Percentiles rank a stretch among this genome's conserved stretches.
Evolutionary conservation across 2,888 invertebrate genomes (phyloP).

Genomic region (Cheilosia vulpina): DNA sequence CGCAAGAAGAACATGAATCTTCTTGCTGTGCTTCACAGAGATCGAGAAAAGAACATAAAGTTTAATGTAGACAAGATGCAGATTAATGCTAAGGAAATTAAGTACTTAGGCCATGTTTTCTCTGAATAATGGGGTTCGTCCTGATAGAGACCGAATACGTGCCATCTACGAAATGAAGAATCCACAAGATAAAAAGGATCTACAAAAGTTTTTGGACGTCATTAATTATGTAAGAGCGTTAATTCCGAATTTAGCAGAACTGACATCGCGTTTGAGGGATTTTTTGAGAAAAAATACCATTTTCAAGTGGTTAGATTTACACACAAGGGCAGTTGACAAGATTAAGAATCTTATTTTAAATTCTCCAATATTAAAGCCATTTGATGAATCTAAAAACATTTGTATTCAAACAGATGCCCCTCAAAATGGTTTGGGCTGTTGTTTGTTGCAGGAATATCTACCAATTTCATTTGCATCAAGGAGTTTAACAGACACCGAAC

Average conservation of each 20-base stretch:
- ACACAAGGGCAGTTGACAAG: constrained; percentile 25
- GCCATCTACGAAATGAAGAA: neutral
- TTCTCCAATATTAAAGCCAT: constrained; percentile 18
- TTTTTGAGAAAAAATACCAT: constrained; percentile 41
- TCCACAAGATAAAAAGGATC: neutral
- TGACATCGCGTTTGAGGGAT: constrained; percentile 33
- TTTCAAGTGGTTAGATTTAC: constrained; percentile 48
- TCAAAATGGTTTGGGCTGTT: constrained; percentile 21
- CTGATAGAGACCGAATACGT: constrained; percentile 44
- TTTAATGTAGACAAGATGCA: constrained; percentile 77
- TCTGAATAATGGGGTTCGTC: constrained; percentile 61
- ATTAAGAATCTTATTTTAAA: constrained; percentile 23
- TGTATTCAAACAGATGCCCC: constrained; percentile 29
- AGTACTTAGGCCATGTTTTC: constrained; percentile 77
- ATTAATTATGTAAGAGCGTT: constrained; percentile 71
- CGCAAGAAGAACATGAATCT: no score
- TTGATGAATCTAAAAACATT: constrained; percentile 21
- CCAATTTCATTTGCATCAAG: no score
- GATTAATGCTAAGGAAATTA: constrained; percentile 73
- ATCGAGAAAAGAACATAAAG: constrained; percentile 46
- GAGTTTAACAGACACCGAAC: no score
- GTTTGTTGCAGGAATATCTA: no score
- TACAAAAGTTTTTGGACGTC: constrained; percentile 50
- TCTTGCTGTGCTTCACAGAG: neutral
- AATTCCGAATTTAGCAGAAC: constrained; percentile 67